These are phyloP conservation scores for Gallinago paraguaiae DNA, from an alignment of 2,113 vertebrate genomes.

Conservation along the genomic window DNA sequence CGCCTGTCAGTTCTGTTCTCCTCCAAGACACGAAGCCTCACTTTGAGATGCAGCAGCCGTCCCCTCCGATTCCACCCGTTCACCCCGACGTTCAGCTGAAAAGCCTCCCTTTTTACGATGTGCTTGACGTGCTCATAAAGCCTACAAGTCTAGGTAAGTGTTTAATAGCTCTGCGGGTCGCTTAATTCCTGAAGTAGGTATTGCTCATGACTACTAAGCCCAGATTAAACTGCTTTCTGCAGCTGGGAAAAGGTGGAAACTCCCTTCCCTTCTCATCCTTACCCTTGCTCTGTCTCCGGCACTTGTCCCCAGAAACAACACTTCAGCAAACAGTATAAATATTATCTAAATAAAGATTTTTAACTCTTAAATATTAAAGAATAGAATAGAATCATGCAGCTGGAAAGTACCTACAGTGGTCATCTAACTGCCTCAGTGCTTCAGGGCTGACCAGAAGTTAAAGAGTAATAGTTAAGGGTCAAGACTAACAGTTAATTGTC, in stretches of 20 bases:
- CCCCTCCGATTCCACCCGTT: constrained; percentile 88
- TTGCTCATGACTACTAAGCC: neutral
- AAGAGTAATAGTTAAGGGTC: neutral
- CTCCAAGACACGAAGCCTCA: constrained; percentile 78
- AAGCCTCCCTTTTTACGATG: constrained; percentile 92
- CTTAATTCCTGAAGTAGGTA: too few species aligned
- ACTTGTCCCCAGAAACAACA: neutral
- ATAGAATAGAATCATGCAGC: neutral
- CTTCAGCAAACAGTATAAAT: neutral
- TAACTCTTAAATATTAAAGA: neutral
- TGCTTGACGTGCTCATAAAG: constrained; percentile 94
- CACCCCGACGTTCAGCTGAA: constrained; percentile 96
- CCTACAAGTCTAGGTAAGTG: constrained; percentile 93
- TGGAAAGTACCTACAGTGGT: neutral
- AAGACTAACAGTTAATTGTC: neutral
- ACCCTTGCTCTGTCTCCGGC: neutral
- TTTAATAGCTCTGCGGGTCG: neutral
- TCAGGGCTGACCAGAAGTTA: neutral
- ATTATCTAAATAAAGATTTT: neutral
- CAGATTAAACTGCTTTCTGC: neutral
- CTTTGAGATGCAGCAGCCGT: constrained; percentile 92
- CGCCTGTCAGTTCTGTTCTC: constrained; percentile 74
- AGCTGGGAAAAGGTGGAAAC: neutral
- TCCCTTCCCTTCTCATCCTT: neutral
- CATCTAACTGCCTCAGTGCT: neutral